Base-by-base conservation (phyloP, 2,888 invertebrate species). In the Polia nebulosa region DNA sequence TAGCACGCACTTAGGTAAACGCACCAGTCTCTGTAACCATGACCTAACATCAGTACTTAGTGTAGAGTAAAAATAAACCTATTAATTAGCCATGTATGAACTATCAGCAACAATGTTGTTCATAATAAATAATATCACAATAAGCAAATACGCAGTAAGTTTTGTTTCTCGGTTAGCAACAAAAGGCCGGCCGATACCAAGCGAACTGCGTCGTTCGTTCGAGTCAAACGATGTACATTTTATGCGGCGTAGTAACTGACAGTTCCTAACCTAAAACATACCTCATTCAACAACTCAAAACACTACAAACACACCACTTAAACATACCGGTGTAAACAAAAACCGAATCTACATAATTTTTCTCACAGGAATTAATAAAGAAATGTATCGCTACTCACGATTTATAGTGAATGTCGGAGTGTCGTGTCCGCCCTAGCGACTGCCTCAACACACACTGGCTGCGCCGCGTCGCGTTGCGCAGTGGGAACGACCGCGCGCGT, bases 191-290 rank as follows among this genome's bases (percentile, higher is more conserved):
- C 89, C 83, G 88, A 89, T 89, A 90, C 85, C 78, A 83, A 89
- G 80, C 82, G 72, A 91, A 94, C 91, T 95, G 93, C 95, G 94
- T 92, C 94, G 94, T 79, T 70, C 72, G 68, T 76, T 81, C 84
- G 73, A 76, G 76, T 82, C 89, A 86, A 90, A 84, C 88, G 87
- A 87, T 84, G 85, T 79, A 85, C 88, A 90, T 89, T 90, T 87
- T 82, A 73, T 91, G 87, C 93, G 93, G 86, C 94, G 95, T 92
- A 95, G 90, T 94, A 92, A 92, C 90, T 90, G 88, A 88, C 92
- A 90, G 82, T 70, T 77, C 82, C 72, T 91, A 92, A 93, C 91
- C 91, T 92, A 88, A 90, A 92, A 91, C 77, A 85, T 85, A 80
- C 83, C 77, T 66, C 83, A 70, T 85, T 81, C 65, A 59, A 68